phyloP scores from a whole-genome alignment of 2,797 vertebrate species.

The Sebastiscus albofasciatus region DNA sequence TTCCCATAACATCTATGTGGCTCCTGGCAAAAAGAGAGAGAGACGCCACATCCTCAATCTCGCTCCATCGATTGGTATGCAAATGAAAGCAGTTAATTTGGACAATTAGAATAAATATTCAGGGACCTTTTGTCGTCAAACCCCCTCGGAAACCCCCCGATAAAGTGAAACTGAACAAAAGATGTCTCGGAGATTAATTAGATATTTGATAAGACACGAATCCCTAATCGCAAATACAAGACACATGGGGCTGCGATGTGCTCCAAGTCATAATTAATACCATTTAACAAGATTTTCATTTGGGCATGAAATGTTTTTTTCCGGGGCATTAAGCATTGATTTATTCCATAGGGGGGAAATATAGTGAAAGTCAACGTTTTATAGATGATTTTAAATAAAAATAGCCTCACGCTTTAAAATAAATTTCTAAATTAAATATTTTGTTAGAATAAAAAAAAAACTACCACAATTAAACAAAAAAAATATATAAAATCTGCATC shows the following conservation, averaged over 20 bases:
- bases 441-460: slow-evolving; percentile 9
- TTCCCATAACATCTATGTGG: slow-evolving; percentile 93
- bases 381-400: slow-evolving; percentile 54
- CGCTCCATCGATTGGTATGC: slow-evolving; percentile 97
- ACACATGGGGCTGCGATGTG: slow-evolving; percentile 97
- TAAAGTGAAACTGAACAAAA: slow-evolving; percentile 99
- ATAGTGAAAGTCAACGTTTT: slow-evolving; percentile 56
- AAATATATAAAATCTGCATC: slow-evolving; percentile 65
- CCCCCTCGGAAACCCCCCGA: slow-evolving; percentile 92
- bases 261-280: slow-evolving; percentile 99
- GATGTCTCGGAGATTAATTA: slow-evolving; percentile 99
- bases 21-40: slow-evolving; percentile 85
- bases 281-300: slow-evolving; percentile 99
- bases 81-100: slow-evolving; percentile 99
- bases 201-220: slow-evolving; percentile 99
- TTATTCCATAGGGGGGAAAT: slow-evolving; percentile 85
- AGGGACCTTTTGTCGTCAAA: slow-evolving; percentile 94
- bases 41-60: slow-evolving; percentile 89
- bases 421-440: slow-evolving; percentile 1
- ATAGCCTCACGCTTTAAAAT: slow-evolving; percentile 11
- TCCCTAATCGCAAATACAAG: slow-evolving; percentile 99
- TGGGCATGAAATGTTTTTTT: slow-evolving; percentile 98
- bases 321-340: slow-evolving; percentile 96
- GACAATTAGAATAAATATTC: slow-evolving; percentile 99
- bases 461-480: slow-evolving; percentile 27